phyloP scores from a whole-genome alignment of 2,797 vertebrate genomes.

The Pipistrellus nathusii region DNA sequence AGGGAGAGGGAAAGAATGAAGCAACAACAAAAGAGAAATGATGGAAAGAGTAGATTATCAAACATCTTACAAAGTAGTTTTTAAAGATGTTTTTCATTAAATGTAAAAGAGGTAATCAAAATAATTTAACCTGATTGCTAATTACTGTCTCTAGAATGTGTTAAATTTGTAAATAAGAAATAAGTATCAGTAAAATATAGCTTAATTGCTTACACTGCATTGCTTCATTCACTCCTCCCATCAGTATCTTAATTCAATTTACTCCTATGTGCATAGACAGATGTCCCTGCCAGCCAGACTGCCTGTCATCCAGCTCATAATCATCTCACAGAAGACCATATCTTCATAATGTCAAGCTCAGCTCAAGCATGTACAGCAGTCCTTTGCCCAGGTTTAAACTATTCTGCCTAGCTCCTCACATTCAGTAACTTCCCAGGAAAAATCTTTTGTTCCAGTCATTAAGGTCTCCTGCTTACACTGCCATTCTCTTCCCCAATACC shows the following conservation, averaged over 20 bases:
- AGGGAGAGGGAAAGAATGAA: background rate
- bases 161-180: conserved; percentile 81
- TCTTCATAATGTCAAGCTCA: background rate
- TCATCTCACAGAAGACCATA: background rate
- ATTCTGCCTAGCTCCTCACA: background rate
- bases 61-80: conserved; percentile 57
- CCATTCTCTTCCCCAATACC: background rate
- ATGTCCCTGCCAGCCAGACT: background rate
- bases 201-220: conserved; percentile 68
- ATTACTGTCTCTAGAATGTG: conserved; percentile 72
- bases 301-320: background rate
- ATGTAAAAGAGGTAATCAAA: conserved; percentile 76
- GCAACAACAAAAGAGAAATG: background rate
- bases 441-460: background rate
- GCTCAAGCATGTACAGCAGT: background rate
- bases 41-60: background rate
- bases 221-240: conserved; percentile 12
- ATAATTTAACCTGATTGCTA: conserved; percentile 79
- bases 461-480: background rate
- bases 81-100: conserved; percentile 72
- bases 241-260: background rate
- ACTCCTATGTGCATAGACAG: background rate
- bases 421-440: background rate
- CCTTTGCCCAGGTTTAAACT: background rate
- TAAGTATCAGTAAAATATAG: conserved; percentile 70